Evolutionary conservation across 2,888 invertebrate genomes (phyloP).

Genomic region (Fissipunctia ypsillon): DNA sequence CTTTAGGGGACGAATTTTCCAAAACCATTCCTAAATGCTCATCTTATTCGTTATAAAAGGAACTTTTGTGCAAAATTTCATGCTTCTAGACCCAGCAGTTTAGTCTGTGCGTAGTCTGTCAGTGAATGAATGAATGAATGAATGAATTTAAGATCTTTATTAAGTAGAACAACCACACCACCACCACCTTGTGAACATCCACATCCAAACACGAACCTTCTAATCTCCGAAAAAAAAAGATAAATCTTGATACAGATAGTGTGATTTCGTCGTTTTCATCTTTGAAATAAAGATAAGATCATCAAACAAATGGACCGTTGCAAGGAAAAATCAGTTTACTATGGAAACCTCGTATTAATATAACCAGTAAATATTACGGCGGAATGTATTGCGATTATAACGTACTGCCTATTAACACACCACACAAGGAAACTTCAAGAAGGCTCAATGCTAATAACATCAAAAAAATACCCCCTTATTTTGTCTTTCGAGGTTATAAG

Average conservation of each 20-base stretch:
- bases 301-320: constrained; percentile 20
- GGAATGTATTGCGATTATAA: constrained; percentile 51
- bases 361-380: constrained; percentile 28
- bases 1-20: too few species aligned
- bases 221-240: neutral
- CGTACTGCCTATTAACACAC: neutral
- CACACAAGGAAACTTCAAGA: neutral
- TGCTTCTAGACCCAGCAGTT: too few species aligned
- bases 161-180: too few species aligned
- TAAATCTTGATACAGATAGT: neutral
- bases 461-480: too few species aligned
- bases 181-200: neutral
- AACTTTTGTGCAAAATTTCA: too few species aligned
- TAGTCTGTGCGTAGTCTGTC: too few species aligned
- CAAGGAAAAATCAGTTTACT: constrained; percentile 5
- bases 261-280: neutral
- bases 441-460: neutral
- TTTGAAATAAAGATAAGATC: neutral
- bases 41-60: too few species aligned
- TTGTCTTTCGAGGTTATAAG: too few species aligned
- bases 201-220: neutral
- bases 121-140: too few species aligned
- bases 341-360: constrained; percentile 2
- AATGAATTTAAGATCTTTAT: too few species aligned
- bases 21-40: too few species aligned